Evolutionary conservation across 92 coral and sea anemone species (phyloP).

Genomic region (Blastomussa wellsi): DNA sequence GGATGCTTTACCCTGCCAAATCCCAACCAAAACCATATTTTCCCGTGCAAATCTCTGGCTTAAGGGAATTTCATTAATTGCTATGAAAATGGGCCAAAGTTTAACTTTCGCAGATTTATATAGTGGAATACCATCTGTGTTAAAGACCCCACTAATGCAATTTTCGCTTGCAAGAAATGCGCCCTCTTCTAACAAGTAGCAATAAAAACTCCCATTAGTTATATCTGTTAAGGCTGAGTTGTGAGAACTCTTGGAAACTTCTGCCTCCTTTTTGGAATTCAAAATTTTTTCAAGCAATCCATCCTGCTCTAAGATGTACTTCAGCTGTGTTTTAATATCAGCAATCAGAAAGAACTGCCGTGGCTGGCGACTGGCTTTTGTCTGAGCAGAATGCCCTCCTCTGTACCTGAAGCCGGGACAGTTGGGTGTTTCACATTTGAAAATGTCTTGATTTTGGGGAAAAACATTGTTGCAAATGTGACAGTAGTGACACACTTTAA

Average conservation of each 20-base stretch:
- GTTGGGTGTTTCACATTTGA: conserved; percentile 44
- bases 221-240: not conserved
- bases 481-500: conserved; percentile 63
- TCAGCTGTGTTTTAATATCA: conserved; percentile 38
- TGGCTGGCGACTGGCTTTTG: conserved; percentile 49
- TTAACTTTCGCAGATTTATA: not conserved
- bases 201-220: not conserved
- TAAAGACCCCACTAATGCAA: no score
- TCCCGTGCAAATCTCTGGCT: conserved; percentile 41
- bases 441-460: conserved; percentile 37
- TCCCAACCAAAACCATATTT: conserved; percentile 58
- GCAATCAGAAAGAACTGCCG: conserved; percentile 40
- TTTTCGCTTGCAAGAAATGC: no score
- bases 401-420: conserved; percentile 53
- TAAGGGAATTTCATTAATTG: conserved; percentile 41
- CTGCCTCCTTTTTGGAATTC: conserved; percentile 16
- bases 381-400: conserved; percentile 46
- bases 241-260: not conserved
- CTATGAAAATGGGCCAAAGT: not conserved
- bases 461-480: conserved; percentile 46
- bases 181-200: no score
- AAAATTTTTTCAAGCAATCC: conserved; percentile 43
- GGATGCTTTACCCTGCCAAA: conserved; percentile 65
- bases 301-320: conserved; percentile 45
- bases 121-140: not conserved